phyloP scores from a whole-genome alignment of 2,113 vertebrate genomes.

The Gavia stellata region DNA sequence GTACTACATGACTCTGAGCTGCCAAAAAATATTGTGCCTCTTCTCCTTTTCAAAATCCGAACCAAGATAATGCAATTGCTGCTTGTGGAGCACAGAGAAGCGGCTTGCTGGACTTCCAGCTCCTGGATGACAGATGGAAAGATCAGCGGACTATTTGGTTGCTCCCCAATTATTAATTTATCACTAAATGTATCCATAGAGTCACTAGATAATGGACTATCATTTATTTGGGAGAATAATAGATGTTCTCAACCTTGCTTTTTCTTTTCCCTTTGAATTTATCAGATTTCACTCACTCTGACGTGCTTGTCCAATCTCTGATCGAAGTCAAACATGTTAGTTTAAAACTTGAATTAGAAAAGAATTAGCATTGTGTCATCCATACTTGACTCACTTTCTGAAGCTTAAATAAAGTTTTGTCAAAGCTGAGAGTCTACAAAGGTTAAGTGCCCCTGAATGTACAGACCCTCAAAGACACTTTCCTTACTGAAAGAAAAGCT shows the following conservation, averaged over 20 bases:
- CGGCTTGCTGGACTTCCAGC: slow-evolving; percentile 17
- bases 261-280: background rate
- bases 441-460: background rate
- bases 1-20: background rate
- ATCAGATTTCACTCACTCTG: background rate
- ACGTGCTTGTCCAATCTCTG: background rate
- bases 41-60: background rate
- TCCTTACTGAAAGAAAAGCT: background rate
- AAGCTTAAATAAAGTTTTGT: background rate
- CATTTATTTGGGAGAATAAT: slow-evolving; percentile 33
- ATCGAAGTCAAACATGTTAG: background rate
- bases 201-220: slow-evolving; percentile 33
- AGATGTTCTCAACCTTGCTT: background rate
- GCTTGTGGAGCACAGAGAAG: slow-evolving; percentile 11
- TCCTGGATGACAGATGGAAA: slow-evolving; percentile 51
- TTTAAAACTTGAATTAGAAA: slow-evolving; percentile 20
- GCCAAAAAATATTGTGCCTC: background rate
- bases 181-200: slow-evolving; percentile 60
- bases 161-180: slow-evolving; percentile 63
- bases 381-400: background rate
- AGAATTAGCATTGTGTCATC: background rate
- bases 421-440: background rate
- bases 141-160: slow-evolving; percentile 52
- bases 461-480: background rate
- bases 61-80: background rate